A percentile compares a stretch with the other conserved stretches of the same genome.
phyloP scores from a whole-genome alignment of 2,113 vertebrate genomes.

The Callocephalon fimbriatum region DNA sequence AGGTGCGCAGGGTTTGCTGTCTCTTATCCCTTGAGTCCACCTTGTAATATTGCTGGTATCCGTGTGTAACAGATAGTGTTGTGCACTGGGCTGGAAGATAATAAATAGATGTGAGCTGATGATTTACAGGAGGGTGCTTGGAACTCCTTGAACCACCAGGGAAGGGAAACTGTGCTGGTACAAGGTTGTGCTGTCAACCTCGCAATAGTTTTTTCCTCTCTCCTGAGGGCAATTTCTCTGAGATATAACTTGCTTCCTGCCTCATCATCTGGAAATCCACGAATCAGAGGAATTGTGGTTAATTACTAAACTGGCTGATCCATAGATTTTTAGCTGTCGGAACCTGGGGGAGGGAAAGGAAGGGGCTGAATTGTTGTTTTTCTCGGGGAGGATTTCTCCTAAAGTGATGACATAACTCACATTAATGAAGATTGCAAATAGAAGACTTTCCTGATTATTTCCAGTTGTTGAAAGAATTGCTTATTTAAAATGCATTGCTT shows the following conservation, averaged over 20 bases:
- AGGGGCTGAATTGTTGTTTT: constrained; percentile 66
- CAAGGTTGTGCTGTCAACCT: constrained; percentile 74
- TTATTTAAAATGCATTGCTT: constrained; percentile 59
- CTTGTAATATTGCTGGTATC: constrained; percentile 77
- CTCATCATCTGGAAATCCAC: constrained; percentile 75
- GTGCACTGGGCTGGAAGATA: constrained; percentile 81
- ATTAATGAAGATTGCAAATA: constrained; percentile 66
- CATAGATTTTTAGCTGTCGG: constrained; percentile 65
- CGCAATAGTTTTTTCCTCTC: constrained; percentile 66
- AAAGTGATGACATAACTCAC: constrained; percentile 70
- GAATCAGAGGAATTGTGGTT: constrained; percentile 72
- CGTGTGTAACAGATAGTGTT: constrained; percentile 82
- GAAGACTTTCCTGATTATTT: constrained; percentile 53
- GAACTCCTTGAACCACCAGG: constrained; percentile 76
- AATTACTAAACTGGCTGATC: constrained; percentile 74
- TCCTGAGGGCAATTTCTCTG: constrained; percentile 72
- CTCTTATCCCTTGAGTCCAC: constrained; percentile 72
- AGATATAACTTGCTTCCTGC: constrained; percentile 69
- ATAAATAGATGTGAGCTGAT: constrained; percentile 81
- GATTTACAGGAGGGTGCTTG: constrained; percentile 80
- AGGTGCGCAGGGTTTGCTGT: constrained; percentile 59
- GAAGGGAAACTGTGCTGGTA: constrained; percentile 56
- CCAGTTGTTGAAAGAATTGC: constrained; percentile 55
- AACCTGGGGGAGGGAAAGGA: neutral
- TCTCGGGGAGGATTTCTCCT: constrained; percentile 47